These are phyloP conservation scores for Ovibos moschatus DNA, from an alignment of 2,113 vertebrate genomes.

Conservation along the genomic window DNA sequence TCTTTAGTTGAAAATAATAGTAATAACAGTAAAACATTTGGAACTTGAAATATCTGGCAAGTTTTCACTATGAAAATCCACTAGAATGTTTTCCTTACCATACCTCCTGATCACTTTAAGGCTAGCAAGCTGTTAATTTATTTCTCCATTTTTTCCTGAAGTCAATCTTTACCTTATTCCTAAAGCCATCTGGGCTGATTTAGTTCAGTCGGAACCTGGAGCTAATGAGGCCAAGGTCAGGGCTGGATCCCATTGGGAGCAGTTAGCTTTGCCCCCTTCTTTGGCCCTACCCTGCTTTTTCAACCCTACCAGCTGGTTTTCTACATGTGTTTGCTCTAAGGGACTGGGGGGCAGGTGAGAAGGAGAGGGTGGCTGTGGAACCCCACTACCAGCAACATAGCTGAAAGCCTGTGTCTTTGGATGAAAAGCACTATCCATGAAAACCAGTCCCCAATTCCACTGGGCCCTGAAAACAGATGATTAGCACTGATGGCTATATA, in stretches of 20 bases:
- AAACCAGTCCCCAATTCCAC: slow-evolving; percentile 13
- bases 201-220: neutral
- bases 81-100: neutral
- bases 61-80: neutral
- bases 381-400: neutral
- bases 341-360: neutral
- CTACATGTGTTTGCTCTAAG: neutral
- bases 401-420: slow-evolving; percentile 14
- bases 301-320: slow-evolving; percentile 44
- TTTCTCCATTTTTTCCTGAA: neutral
- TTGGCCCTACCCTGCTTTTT: neutral
- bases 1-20: neutral
- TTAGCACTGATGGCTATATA: neutral
- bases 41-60: neutral
- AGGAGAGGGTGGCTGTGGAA: neutral
- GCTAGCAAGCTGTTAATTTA: neutral
- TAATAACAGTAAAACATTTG: neutral
- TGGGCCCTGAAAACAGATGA: slow-evolving; percentile 25
- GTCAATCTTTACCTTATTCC: slow-evolving; percentile 15
- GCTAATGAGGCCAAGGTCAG: slow-evolving; percentile 53
- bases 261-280: slow-evolving; percentile 41
- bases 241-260: neutral
- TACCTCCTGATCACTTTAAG: neutral
- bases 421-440: neutral
- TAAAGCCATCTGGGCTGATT: slow-evolving; percentile 48